Percentiles rank a stretch among this genome's conserved stretches.
Evolutionary conservation across 2,797 vertebrate genomes (phyloP).

Genomic region (Ficedula albicollis): DNA sequence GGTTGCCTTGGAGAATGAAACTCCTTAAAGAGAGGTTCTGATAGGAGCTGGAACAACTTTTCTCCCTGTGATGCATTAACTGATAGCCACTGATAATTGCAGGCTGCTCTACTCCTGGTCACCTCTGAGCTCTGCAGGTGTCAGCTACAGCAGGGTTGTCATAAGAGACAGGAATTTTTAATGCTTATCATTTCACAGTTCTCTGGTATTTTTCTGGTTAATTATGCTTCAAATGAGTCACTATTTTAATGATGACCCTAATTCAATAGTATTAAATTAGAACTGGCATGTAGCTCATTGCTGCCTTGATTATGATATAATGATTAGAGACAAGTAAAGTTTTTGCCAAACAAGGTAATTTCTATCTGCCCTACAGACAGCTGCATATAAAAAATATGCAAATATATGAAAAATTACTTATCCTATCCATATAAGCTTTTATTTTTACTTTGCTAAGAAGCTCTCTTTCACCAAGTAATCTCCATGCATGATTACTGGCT

Average conservation of each 20-base stretch:
- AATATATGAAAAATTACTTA: not conserved
- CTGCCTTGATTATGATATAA: not conserved
- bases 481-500: not conserved
- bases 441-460: not conserved
- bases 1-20: not conserved
- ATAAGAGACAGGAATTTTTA: not conserved
- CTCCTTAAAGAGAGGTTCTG: not conserved
- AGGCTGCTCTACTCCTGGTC: not conserved
- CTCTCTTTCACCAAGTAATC: not conserved
- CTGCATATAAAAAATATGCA: not conserved
- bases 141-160: not conserved
- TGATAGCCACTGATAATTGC: not conserved
- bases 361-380: not conserved
- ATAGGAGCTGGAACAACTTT: not conserved
- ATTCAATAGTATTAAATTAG: not conserved
- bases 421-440: not conserved
- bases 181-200: not conserved
- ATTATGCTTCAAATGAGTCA: not conserved
- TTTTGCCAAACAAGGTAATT: not conserved
- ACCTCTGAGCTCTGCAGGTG: constrained; percentile 31
- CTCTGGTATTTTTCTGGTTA: not conserved
- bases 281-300: not conserved
- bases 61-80: not conserved
- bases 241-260: not conserved
- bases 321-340: not conserved